These are phyloP conservation scores for Eleutherodactylus coqui DNA, from an alignment of 2,797 vertebrate species.

Conservation along the genomic window DNA sequence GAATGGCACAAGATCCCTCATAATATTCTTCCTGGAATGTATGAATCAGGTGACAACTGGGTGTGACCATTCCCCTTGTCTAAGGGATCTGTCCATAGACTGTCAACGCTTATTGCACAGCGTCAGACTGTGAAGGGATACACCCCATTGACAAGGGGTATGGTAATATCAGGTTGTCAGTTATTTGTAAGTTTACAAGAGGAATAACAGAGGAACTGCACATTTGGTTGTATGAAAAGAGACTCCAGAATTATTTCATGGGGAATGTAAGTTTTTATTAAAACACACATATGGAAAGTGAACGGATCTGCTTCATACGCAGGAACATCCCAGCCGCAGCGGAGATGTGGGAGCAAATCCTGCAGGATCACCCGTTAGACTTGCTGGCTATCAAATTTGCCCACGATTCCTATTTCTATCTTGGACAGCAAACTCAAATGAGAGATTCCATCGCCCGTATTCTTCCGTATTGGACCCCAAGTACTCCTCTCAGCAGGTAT, in stretches of 20 bases:
- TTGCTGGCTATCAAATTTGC: conserved; percentile 90
- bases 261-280: background rate
- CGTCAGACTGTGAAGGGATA: no score
- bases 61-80: no score
- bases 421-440: conserved; percentile 83
- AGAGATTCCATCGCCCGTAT: conserved; percentile 88
- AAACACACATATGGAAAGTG: background rate
- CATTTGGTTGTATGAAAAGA: no score
- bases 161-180: no score
- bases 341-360: conserved; percentile 87
- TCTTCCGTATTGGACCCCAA: conserved; percentile 88
- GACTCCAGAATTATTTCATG: background rate
- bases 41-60: no score
- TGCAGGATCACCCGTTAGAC: conserved; percentile 88
- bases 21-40: background rate
- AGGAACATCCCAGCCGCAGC: conserved; percentile 84
- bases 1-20: background rate
- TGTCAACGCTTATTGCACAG: no score
- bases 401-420: conserved; percentile 89
- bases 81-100: no score
- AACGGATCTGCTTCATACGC: conserved; percentile 39
- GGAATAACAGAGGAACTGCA: no score
- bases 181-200: no score
- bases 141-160: background rate
- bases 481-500: conserved; percentile 86